phyloP scores from a whole-genome alignment of 2,113 vertebrate species.

The Turnix velox region DNA sequence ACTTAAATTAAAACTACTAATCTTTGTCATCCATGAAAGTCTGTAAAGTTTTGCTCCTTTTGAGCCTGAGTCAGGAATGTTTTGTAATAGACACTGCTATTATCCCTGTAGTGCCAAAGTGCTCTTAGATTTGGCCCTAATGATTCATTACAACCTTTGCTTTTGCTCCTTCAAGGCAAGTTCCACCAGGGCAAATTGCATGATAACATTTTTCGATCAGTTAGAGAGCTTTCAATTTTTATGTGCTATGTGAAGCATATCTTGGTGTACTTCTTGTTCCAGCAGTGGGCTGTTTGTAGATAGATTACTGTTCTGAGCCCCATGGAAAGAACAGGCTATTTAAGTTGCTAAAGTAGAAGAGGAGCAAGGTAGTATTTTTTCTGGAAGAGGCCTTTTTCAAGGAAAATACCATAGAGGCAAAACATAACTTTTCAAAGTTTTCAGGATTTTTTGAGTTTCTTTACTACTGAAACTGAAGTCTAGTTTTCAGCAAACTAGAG shows the following conservation, averaged over 20 bases:
- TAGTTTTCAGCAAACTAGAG: constrained; percentile 2
- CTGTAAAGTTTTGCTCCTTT: neutral
- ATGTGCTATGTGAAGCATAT: neutral
- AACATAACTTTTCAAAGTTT: neutral
- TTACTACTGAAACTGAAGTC: neutral
- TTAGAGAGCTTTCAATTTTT: neutral
- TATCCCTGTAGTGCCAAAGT: neutral
- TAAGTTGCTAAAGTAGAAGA: neutral
- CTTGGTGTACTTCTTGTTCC: neutral
- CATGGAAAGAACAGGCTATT: neutral
- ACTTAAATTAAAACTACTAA: neutral
- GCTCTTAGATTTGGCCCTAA: neutral
- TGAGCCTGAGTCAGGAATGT: neutral
- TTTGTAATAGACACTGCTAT: neutral
- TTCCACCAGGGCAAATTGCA: neutral
- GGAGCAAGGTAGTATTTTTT: neutral
- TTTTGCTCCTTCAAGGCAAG: neutral
- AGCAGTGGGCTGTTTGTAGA: neutral
- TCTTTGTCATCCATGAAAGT: neutral
- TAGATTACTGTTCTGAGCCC: neutral
- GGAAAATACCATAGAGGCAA: neutral
- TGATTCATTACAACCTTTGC: neutral
- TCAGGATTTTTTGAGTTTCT: neutral
- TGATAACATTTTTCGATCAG: neutral
- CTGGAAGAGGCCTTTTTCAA: neutral